phyloP scores from a whole-genome alignment of 2,888 invertebrate genomes.

The Pachymerium ferrugineum region DNA sequence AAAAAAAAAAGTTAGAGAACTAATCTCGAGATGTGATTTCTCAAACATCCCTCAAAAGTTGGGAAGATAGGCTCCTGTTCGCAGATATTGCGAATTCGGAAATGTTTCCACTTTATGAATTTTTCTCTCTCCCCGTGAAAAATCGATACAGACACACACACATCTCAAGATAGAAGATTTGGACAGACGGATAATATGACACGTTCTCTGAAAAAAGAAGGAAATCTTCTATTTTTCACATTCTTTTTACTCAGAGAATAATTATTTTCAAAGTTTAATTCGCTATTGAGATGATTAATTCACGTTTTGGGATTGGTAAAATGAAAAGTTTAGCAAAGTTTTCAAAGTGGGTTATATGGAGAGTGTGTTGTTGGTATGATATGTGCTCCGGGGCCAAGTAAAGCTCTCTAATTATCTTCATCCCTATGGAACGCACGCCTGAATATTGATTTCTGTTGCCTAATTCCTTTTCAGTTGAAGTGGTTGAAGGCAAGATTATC shows the following conservation, averaged over 20 bases:
- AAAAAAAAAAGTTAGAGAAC: slow-evolving; percentile 18
- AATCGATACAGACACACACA: slow-evolving; percentile 6
- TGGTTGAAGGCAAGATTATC: slow-evolving; percentile 17
- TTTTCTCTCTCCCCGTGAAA: background rate
- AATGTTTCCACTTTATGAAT: slow-evolving; percentile 24
- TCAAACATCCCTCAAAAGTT: slow-evolving; percentile 3
- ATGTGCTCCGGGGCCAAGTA: background rate
- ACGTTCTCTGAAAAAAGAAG: no score
- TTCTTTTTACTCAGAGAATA: no score
- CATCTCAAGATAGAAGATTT: background rate
- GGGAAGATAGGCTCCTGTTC: slow-evolving; percentile 8
- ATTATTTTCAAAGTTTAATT: no score
- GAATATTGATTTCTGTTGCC: slow-evolving; percentile 25
- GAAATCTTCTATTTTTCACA: no score
- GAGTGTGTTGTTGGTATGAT: background rate
- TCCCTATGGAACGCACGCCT: background rate
- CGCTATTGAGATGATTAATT: no score
- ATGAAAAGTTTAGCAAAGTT: background rate
- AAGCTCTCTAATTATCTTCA: slow-evolving; percentile 22
- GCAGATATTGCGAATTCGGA: slow-evolving; percentile 27
- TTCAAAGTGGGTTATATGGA: background rate
- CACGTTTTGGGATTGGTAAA: no score
- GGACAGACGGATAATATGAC: background rate
- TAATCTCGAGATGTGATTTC: slow-evolving; percentile 19
- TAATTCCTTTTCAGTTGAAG: slow-evolving; percentile 6